Evolutionary conservation across 2,797 vertebrate genomes (phyloP), one percentile per base, ranked within the genome.

Genomic region (Caiman crocodilus): DNA sequence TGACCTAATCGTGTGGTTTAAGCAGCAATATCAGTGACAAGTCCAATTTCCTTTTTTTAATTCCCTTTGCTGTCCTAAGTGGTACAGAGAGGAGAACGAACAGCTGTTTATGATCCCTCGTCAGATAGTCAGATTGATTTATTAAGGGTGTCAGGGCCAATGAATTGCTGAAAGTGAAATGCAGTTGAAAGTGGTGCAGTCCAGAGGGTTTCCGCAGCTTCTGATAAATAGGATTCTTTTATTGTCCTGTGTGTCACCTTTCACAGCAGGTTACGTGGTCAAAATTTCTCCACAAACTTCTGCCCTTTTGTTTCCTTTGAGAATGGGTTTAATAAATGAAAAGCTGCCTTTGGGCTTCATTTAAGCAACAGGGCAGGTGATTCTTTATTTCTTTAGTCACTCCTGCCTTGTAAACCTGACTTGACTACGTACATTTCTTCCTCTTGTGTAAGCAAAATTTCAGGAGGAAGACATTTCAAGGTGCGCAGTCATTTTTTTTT

Each of bases 41-140:
- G 1, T 71, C 61, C 28, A 14, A 57, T 80, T 58, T 64, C 28
- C 74, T 61, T 20, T 79, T 71, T 50, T 60, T 0, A 14, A 12
- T 35, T 35, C 65, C 9, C 50, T 0, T 0, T 60, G 88, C 84
- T 50, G n/a, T 77, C 73, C 10, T 8, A 35, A 14, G 1, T 4
- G 16, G 28, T 50, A 55, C 57, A 79, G 67, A 89, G 57, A 11
- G 71, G 88, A 56, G 77, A 92, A 80, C 50, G 76, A 95, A 60
- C 80, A 4, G 26, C 80, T 18, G 30, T 32, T 74, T 56, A 18
- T 56, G n/a, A 30, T 7, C n/a, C 79, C 86, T 71, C 71, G 71
- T 84, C 81, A 55, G 89, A 75, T 89, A 92, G 76, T 85, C 76
- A 35, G 93, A 95, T 93, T 80, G 89, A 96, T 97, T 96, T 81